These are phyloP conservation scores for Ormyrus nitidulus DNA, from an alignment of 2,888 invertebrate genomes.

Conservation along the genomic window DNA sequence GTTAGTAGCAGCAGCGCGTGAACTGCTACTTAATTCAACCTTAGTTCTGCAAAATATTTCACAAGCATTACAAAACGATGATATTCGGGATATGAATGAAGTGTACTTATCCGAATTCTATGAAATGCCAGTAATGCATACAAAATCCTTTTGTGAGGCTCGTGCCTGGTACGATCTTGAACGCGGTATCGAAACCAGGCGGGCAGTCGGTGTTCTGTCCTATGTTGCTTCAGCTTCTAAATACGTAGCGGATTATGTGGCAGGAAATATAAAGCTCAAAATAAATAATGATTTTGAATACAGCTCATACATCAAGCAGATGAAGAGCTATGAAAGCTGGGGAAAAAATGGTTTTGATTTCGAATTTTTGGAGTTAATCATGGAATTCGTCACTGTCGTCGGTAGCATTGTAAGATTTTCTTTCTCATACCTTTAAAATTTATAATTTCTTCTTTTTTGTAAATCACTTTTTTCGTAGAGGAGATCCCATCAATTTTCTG, in stretches of 20 bases:
- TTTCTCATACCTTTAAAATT: not conserved
- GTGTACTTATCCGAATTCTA: slow-evolving; percentile 70
- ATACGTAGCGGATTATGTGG: slow-evolving; percentile 69
- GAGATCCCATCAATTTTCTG: slow-evolving; percentile 72
- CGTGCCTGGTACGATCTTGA: slow-evolving; percentile 70
- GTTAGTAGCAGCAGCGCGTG: slow-evolving; percentile 69
- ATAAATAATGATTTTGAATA: slow-evolving; percentile 63
- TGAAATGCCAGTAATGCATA: slow-evolving; percentile 61
- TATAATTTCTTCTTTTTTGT: not conserved
- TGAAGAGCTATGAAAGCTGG: slow-evolving; percentile 69
- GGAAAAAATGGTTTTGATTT: slow-evolving; percentile 62
- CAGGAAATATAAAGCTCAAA: slow-evolving; percentile 65
- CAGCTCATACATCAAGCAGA: slow-evolving; percentile 63
- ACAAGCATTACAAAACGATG: slow-evolving; percentile 70
- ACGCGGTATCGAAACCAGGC: slow-evolving; percentile 70
- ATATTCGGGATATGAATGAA: slow-evolving; percentile 73
- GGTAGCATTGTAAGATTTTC: slow-evolving; percentile 66
- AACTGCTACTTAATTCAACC: slow-evolving; percentile 68
- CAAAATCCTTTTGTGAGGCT: slow-evolving; percentile 67
- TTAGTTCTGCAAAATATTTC: slow-evolving; percentile 68
- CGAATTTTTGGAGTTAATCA: slow-evolving; percentile 69
- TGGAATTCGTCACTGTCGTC: slow-evolving; percentile 67
- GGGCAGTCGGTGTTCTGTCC: slow-evolving; percentile 67
- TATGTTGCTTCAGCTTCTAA: slow-evolving; percentile 65
- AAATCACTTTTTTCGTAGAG: slow-evolving; percentile 62